Percentiles rank a stretch among this genome's conserved stretches.
Evolutionary conservation across 2,797 vertebrate species (phyloP).

Genomic region (Bovichtus variegatus): DNA sequence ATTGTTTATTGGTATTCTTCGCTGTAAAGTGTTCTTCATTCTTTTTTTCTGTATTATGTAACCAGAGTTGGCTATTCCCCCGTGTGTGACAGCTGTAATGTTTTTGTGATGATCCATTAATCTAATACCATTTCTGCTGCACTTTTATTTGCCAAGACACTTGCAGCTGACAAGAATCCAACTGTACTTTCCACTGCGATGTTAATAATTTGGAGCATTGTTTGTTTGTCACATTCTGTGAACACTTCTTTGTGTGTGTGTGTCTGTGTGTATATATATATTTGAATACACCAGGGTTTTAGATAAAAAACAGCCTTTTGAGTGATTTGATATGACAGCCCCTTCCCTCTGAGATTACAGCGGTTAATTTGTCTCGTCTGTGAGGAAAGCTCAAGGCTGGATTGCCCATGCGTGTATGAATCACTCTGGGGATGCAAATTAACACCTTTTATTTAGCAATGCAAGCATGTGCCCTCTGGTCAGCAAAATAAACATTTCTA

Average conservation of each 20-base stretch:
- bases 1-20: not conserved
- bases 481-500: constrained; percentile 44
- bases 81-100: not conserved
- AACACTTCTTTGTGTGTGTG: not conserved
- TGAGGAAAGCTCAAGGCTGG: constrained; percentile 64
- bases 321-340: constrained; percentile 70
- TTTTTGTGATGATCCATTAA: constrained; percentile 16
- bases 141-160: constrained; percentile 5
- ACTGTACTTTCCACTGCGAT: not conserved
- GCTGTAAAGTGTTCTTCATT: not conserved
- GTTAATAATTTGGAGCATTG: constrained; percentile 21
- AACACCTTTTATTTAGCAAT: constrained; percentile 51
- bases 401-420: constrained; percentile 61
- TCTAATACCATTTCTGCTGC: not conserved
- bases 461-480: constrained; percentile 38
- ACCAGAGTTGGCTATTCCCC: not conserved
- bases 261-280: not conserved
- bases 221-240: constrained; percentile 31
- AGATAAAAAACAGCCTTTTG: constrained; percentile 29
- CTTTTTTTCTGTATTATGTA: not conserved
- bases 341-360: constrained; percentile 71
- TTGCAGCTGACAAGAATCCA: too few species aligned
- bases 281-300: constrained; percentile 28
- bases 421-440: constrained; percentile 60
- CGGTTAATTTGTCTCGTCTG: constrained; percentile 78